Percentiles rank a stretch among this genome's conserved stretches.
Conservation (phyloP, 2,888 invertebrate species). For the Capitulum mitella region DNA sequence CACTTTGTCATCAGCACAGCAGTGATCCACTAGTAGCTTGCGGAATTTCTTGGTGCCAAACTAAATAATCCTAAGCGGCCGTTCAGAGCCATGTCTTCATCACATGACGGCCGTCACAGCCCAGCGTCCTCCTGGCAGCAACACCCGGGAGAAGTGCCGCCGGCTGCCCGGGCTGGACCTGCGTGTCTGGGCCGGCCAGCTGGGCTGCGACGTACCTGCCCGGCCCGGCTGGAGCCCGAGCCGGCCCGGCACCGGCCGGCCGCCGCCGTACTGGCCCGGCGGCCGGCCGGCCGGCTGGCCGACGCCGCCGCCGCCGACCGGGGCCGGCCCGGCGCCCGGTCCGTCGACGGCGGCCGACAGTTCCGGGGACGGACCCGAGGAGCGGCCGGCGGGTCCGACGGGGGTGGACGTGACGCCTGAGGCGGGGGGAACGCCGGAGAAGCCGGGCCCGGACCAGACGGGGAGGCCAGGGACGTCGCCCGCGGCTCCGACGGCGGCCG, state of each 20-base stretch:
- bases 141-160: background rate
- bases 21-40: too few species aligned
- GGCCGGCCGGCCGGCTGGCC: background rate
- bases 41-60: too few species aligned
- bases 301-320: too few species aligned
- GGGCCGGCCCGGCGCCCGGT: too few species aligned
- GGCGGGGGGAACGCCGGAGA: too few species aligned
- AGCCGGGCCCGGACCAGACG: background rate
- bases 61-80: too few species aligned
- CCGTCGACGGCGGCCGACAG: too few species aligned
- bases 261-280: background rate
- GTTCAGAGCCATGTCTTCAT: too few species aligned
- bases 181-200: background rate
- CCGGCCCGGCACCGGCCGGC: background rate
- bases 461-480: background rate
- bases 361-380: too few species aligned
- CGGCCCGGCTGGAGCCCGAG: background rate
- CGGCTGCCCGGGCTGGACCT: background rate
- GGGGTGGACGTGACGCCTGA: too few species aligned
- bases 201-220: background rate
- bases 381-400: too few species aligned
- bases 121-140: background rate
- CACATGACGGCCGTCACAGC: background rate
- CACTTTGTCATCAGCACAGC: too few species aligned
- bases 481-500: background rate